Evolutionary conservation across 2,888 invertebrate species (phyloP), one percentile per base, ranked within the genome.

Genomic region (Macropis europaea): DNA sequence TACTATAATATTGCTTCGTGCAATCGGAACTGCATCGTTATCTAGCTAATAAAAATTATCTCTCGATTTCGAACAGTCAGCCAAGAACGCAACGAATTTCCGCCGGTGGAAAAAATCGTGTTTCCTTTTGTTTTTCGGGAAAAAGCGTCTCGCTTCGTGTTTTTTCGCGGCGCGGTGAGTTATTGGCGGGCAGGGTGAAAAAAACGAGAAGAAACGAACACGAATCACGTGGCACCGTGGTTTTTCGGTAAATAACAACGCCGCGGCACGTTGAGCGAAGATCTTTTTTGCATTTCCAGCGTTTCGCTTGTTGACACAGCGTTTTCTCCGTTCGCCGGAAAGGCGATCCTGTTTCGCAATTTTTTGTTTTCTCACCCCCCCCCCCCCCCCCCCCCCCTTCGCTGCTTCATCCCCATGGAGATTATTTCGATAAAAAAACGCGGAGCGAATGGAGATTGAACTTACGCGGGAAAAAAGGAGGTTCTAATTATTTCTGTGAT

Each of bases 191-290:
- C 5, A 19, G 17, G 0, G 24, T 24, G 9, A 11, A 5, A 15
- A 30, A 38, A 11, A 22, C 15, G 11, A 7, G 15, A 26, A 15
- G n/a, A 7, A 30, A 28, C 22, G 26, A 30, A 54, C 53, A 30
- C 38, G 62, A 62, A 38, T 67, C 38, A 40, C 63, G 40, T n/a
- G 36, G 24, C 24, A 40, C 34, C 59, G 48, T 26, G 47, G 53
- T 54, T 47, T 56, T 64, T 68, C 48, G 36, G 54, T 48, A 64
- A 54, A 64, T 54, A 68, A 68, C 67, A 54, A 61, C 43, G 34
- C 9, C 34, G 42, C 5, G 17, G 26, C 28, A 56, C 63, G 32
- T 13, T 42, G 54, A 34, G 56, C 42, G 48, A 30, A 24, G 52
- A 42, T 64, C 59, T 28, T 50, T 45, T 68, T 54, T 64, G 54